Base-by-base conservation (phyloP, 2,113 vertebrate species). In the Egretta garzetta region DNA sequence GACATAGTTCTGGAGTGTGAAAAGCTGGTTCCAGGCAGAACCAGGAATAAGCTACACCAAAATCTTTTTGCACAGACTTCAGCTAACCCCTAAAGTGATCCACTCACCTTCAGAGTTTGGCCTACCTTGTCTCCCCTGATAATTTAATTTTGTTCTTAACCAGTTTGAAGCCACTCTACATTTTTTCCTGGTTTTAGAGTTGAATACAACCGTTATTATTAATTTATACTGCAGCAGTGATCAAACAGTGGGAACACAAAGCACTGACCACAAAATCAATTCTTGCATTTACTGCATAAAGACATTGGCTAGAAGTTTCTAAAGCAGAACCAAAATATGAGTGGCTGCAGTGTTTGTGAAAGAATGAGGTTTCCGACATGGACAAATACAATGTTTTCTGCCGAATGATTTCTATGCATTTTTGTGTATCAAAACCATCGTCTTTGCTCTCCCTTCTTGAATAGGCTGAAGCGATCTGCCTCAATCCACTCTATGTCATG, bases 401-500 rank as follows among this genome's bases (percentile, higher is more conserved):
- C 45, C 23, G 17, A 12, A 58, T 84, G 45, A 50, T 41, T 71
- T 74, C 26, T 55, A 4, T 77, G 63, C 6, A 4, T 55, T 55
- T 86, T 43, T 72, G 21, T 27, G 4, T 52, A 9, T 33, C 2
- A 0, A 80, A 88, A 22, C 18, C 67, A 37, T 26, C 22, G 10
- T 4, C n/a, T 76, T 47, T 91, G 24, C 76, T 86, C n/a, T 96
- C 49, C 88, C 83, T 63, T 92, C 43, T 17, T 59, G 21, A 56
- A 19, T 26, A 99, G 99, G 98, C 99, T 35, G 93, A 97, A 64
- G 97, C 98, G 1, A 99, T 99, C 81, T 96, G 98, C 83, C 63
- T 99, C 39, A 98, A 99, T 63, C 99, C 99, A 0, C 98, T 99
- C 60, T 99, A 99, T 4, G 95, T 99, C 94, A 99, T 99, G 99